Base-by-base conservation (phyloP, 2,797 vertebrate species). In the Gymnopithys bicolor region DNA sequence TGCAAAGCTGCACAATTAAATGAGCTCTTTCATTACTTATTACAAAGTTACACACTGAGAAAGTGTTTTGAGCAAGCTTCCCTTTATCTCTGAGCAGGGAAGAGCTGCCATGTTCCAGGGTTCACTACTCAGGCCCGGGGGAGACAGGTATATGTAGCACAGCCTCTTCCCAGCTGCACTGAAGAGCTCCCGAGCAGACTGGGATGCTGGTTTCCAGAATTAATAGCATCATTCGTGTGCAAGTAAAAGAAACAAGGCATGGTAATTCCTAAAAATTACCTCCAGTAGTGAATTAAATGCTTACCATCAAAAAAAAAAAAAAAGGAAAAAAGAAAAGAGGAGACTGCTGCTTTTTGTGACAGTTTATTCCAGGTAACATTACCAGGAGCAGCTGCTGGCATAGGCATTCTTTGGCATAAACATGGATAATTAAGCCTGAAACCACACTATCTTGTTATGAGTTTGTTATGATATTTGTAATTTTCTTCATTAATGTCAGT, bases 111-210 rank as follows among this genome's bases (percentile, higher is more conserved):
- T 13, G 11, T 35, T 52, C 46, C 56, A 59, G 66, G 2, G 2
- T 52, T 30, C 1, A 1, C 32, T 35, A 22, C 48, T 94, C 28
- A 58, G 3, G 2, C 1, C 0, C 0, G 0, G 30, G n/a, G 27
- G 68, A 64, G 43, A 51, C 60, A 80, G 60, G 53, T 37, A 84
- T 10, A 28, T 11, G 13, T 0, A 25, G 53, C 41, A 81, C 41
- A 45, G 51, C 18, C 52, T 62, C 84, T 69, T 87, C 76, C 90
- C 91, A 74, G 79, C 71, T 76, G 55, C 0, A 0, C 53, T 68
- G 37, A 35, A 35, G 53, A 84, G 73, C 33, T 73, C 73, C 30
- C 28, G 74, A 76, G 70, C 93, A 93, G 87, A 78, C 25, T 18
- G 45, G 48, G 78, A 43, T 60, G 53, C 25, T 73, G 71, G 13